Evolutionary conservation across 2,888 invertebrate species (phyloP), one percentile per base, ranked within the genome.

Genomic region (Xestia sexstrigata): DNA sequence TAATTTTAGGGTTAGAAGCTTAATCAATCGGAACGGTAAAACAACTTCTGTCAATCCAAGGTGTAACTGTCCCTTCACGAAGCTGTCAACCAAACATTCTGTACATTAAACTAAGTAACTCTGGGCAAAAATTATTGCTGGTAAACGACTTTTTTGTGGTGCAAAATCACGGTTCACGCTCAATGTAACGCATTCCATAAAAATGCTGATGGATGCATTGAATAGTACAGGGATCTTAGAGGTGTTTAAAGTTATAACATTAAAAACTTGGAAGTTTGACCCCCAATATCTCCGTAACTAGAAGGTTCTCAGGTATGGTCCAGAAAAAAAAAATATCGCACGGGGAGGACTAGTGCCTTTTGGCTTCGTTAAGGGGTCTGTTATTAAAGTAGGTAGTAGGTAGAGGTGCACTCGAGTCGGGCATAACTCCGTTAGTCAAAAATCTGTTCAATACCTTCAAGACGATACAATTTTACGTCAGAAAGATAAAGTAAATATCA

Each of bases 401-500:
- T n/a, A n/a, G n/a, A n/a, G n/a, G n/a, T n/a, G n/a, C n/a, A n/a
- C n/a, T n/a, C n/a, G n/a, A n/a, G n/a, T n/a, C n/a, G n/a, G n/a
- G n/a, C n/a, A n/a, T n/a, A n/a, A n/a, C n/a, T n/a, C n/a, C 5
- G 11, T 20, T 9, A 58, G 58, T 15, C 11, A 30, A 72, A 60
- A 6, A 26, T 7, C 8, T 17, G 17, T 74, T 73, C 8, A 30
- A 13, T 23, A 52, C 7, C 15, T 6, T 35, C 17, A 68, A 70
- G n/a, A 35, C 8, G 17, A 4, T 15, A 52, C 42, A 7, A 52
- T 23, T 23, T 17, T 26, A 45, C 45, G n/a, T 17, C 20, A 23
- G 7, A 42, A 42, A n/a, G 42, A 76, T 55, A 60, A 67, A 62
- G 15, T 49, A 58, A 67, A 81, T 8, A 47, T 23, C 20, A 49